Evolutionary conservation across 2,113 vertebrate genomes (phyloP).

Genomic region (Camarhynchus parvulus): DNA sequence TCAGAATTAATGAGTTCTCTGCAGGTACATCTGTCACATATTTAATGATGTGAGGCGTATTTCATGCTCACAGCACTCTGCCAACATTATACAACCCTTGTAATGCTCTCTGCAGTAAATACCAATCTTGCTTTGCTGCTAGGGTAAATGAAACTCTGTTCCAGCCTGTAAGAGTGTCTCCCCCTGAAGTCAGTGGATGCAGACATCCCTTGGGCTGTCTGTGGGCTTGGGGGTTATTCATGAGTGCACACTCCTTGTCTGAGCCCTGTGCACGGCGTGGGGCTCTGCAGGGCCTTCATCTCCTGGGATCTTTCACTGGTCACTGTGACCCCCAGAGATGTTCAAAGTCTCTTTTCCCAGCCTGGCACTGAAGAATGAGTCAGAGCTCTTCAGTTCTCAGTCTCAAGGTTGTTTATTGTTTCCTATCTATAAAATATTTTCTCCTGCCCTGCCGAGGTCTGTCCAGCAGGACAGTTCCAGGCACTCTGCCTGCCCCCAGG

Average conservation of each 20-base stretch:
- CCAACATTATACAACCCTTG: neutral
- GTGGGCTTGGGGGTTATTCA: neutral
- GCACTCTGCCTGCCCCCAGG: too few species aligned
- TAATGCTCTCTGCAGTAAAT: constrained; percentile 4
- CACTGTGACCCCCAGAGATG: too few species aligned
- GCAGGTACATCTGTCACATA: constrained; percentile 42
- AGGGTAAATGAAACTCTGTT: neutral
- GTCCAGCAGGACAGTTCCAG: too few species aligned
- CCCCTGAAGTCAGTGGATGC: neutral
- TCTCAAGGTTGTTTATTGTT: too few species aligned
- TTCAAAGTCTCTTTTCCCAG: too few species aligned
- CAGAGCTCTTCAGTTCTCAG: too few species aligned
- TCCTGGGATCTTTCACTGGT: too few species aligned
- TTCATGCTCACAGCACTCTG: neutral
- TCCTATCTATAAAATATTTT: too few species aligned
- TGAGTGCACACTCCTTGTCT: neutral
- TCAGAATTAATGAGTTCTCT: constrained; percentile 59
- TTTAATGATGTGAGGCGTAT: neutral
- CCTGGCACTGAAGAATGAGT: too few species aligned
- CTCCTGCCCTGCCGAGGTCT: too few species aligned
- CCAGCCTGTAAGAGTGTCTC: neutral
- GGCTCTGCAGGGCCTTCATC: neutral
- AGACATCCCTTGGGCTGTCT: neutral
- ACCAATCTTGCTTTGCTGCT: neutral
- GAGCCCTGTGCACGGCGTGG: neutral